Evolutionary conservation across 2,797 vertebrate species (phyloP), one percentile per base, ranked within the genome.

Genomic region (Anableps anableps): DNA sequence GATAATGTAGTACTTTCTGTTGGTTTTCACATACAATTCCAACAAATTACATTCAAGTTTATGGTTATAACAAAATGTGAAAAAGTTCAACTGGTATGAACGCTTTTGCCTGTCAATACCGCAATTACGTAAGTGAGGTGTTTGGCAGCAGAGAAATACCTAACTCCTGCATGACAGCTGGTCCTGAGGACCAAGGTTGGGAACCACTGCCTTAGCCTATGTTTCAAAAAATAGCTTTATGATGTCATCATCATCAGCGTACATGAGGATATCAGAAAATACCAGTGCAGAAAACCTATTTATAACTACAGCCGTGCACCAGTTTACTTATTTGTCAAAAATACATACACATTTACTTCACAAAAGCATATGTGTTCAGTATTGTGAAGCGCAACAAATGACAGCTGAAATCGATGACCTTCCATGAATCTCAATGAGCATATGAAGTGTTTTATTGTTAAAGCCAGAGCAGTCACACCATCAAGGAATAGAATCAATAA

Each of bases 401-500:
- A 83, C 62, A 85, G 75, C 66, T 81, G 64, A 73, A 64, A 89
- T 82, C 78, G 81, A 73, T 50, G 64, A 36, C 50, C 66, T 60
- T 72, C 77, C 83, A 77, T 75, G 85, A 86, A 89, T 88, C 58
- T 82, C 72, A 85, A 74, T 86, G 78, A 81, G 75, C 3, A 19
- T 55, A 41, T 78, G 38, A 80, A 78, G 73, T 34, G 64, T 84
- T 83, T 84, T 76, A 68, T 29, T 79, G 78, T 45, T 60, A 83
- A 74, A 89, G 36, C 41, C 14, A 77, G 62, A 81, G 70, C 14
- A 76, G 64, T 34, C 2, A 1, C 38, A 48, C n/a, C 64, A 83
- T 87, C 73, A 83, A 77, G n/a, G 84, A 88, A 88, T 64, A 5
- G 50, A 77, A 83, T 89, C 84, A 74, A 81, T 86, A 86, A 72